Conservation (phyloP, 2,797 vertebrate species). For the Alca torda region DNA sequence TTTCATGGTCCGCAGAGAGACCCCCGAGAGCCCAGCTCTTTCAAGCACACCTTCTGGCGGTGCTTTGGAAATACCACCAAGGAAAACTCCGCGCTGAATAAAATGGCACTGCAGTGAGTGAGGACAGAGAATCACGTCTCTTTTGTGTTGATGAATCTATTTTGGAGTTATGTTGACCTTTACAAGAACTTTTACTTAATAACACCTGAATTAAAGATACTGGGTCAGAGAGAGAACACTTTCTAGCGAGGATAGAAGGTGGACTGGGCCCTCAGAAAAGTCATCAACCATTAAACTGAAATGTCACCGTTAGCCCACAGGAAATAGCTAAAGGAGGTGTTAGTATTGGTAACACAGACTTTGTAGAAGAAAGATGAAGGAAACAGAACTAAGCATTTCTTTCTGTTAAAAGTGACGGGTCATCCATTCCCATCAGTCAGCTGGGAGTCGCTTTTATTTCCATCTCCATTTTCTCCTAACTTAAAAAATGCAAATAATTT, state of each 20-base stretch:
- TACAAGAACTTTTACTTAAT: conserved; percentile 17
- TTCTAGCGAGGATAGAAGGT: background rate
- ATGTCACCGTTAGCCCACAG: conserved; percentile 8
- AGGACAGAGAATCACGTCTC: background rate
- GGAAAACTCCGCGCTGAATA: background rate
- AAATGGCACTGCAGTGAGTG: background rate
- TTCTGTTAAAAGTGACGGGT: background rate
- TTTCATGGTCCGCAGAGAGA: background rate
- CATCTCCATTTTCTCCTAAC: background rate
- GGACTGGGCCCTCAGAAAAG: background rate
- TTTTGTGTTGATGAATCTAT: background rate
- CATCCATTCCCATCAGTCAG: background rate
- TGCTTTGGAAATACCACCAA: background rate
- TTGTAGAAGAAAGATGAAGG: background rate
- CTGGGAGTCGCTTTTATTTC: background rate
- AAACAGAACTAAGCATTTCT: background rate
- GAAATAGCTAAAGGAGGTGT: background rate
- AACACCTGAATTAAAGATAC: conserved; percentile 8
- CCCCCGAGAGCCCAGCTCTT: background rate
- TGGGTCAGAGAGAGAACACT: background rate
- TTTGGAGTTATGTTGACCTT: conserved; percentile 37
- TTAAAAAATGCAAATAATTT: background rate
- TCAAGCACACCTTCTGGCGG: background rate
- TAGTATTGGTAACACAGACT: conserved; percentile 3
- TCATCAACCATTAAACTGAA: background rate